These are phyloP conservation scores for Paragorgia papillata DNA, from an alignment of 92 coral and sea anemone species.

Conservation along the genomic window DNA sequence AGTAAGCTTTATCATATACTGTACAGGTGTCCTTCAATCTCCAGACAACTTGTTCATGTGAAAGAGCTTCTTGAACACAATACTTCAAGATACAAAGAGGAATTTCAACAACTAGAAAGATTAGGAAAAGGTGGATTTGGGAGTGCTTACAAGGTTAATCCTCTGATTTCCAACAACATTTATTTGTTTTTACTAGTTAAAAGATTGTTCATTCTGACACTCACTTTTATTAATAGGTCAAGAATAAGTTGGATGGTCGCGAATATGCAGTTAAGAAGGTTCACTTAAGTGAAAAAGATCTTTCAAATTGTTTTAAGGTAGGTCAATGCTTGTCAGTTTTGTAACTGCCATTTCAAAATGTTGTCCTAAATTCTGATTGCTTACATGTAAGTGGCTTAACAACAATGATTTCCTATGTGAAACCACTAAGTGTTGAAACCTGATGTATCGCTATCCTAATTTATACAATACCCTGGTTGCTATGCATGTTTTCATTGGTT, in stretches of 20 bases:
- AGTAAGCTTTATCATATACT: no score
- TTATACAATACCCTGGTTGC: no score
- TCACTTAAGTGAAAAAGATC: constrained; percentile 86
- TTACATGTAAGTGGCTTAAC: no score
- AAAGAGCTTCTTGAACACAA: constrained; percentile 71
- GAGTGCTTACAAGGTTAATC: constrained; percentile 85
- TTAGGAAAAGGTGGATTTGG: constrained; percentile 99
- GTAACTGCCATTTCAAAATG: neutral
- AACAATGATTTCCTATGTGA: no score
- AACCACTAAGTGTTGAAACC: no score
- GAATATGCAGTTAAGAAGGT: constrained; percentile 98
- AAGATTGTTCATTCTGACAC: no score
- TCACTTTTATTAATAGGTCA: constrained; percentile 59
- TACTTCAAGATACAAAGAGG: constrained; percentile 86
- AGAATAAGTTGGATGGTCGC: constrained; percentile 83
- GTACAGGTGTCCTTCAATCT: constrained; percentile 1
- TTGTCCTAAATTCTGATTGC: neutral
- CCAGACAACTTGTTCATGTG: constrained; percentile 43
- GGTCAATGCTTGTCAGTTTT: neutral
- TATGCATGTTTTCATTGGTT: no score
- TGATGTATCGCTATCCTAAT: no score
- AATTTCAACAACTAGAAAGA: constrained; percentile 77
- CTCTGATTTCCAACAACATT: no score
- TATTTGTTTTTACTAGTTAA: no score
- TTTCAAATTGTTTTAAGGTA: constrained; percentile 91